Conservation (phyloP, 2,797 vertebrate genomes). For the Amazonetta brasiliensis region DNA sequence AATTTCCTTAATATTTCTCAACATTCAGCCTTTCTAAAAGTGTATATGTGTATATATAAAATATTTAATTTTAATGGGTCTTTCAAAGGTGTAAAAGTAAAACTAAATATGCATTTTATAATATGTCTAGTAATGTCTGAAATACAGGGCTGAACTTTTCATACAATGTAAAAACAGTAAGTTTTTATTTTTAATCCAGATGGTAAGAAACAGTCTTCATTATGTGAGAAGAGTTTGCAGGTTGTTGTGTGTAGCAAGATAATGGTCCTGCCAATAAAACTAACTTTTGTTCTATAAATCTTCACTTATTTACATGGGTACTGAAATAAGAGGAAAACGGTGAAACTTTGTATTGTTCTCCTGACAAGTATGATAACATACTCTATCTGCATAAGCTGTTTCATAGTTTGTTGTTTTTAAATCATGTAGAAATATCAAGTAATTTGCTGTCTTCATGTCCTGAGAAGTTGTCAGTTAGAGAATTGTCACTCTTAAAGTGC, state of each 20-base stretch:
- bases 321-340: neutral
- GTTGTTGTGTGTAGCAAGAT: neutral
- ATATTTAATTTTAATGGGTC: neutral
- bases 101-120: neutral
- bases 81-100: neutral
- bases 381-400: neutral
- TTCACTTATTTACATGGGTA: neutral
- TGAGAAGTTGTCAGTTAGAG: slow-evolving; percentile 27
- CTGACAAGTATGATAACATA: neutral
- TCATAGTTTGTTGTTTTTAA: neutral
- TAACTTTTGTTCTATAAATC: neutral
- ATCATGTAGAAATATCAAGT: neutral
- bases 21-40: neutral
- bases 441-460: neutral
- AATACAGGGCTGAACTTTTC: neutral
- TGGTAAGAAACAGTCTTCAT: slow-evolving; percentile 9
- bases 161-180: neutral
- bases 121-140: neutral
- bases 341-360: neutral
- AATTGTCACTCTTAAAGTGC: slow-evolving; percentile 32
- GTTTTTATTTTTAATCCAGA: slow-evolving; percentile 35
- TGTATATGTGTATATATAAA: too few relatives aligned
- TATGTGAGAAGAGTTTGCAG: neutral
- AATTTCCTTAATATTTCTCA: neutral
- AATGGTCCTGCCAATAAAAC: neutral